Conservation (phyloP, 2,888 invertebrate genomes). For the Hydropsyche betteni region DNA sequence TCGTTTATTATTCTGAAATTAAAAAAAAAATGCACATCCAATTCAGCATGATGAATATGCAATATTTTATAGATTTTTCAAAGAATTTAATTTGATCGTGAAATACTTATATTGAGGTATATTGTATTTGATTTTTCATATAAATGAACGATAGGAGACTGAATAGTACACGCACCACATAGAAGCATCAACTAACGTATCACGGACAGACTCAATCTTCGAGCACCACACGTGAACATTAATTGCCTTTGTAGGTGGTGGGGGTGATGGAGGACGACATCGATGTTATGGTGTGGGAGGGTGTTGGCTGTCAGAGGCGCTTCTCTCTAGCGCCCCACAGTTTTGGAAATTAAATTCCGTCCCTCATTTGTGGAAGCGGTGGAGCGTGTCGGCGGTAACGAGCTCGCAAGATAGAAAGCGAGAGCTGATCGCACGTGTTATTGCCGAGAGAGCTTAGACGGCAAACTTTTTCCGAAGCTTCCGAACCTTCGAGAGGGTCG, state of each 20-base stretch:
- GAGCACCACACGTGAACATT: slow-evolving; percentile 23
- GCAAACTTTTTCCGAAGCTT: slow-evolving; percentile 45
- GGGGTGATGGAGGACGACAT: not conserved
- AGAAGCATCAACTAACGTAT: no score
- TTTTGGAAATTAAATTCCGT: slow-evolving; percentile 33
- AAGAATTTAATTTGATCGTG: no score
- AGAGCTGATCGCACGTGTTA: slow-evolving; percentile 44
- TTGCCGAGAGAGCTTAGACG: slow-evolving; percentile 39
- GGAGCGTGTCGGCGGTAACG: slow-evolving; percentile 27
- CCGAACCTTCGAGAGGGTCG: not conserved
- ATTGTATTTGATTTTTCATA: no score
- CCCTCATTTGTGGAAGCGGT: slow-evolving; percentile 32
- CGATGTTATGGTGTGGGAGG: not conserved
- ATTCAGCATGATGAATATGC: no score
- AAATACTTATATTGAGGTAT: no score
- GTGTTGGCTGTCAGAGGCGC: not conserved
- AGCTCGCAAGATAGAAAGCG: slow-evolving; percentile 15
- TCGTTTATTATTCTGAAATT: no score
- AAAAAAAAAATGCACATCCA: no score
- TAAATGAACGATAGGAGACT: no score
- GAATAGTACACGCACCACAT: no score
- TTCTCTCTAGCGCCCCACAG: slow-evolving; percentile 13
- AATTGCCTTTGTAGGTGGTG: slow-evolving; percentile 4
- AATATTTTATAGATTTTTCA: no score
- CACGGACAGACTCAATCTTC: slow-evolving; percentile 15